Evolutionary conservation across 2,888 invertebrate genomes (phyloP).

Genomic region (Baronia brevicornis): DNA sequence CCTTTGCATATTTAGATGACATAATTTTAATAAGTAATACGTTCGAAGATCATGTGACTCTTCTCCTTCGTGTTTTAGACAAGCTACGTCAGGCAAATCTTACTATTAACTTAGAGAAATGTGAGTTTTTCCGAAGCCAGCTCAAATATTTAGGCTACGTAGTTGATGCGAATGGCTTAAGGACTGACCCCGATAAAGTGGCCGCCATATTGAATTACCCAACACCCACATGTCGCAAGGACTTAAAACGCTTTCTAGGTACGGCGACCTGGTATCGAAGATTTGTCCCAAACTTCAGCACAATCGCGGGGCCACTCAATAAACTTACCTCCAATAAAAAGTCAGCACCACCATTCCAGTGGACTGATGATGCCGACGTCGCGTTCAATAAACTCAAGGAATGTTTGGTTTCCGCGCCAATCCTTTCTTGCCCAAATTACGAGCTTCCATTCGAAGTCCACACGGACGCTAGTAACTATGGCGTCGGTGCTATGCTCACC

Average conservation of each 20-base stretch:
- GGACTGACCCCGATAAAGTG: constrained; percentile 22
- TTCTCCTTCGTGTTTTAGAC: no score
- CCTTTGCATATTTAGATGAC: constrained; percentile 23
- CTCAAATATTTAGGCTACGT: constrained; percentile 21
- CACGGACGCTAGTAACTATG: constrained; percentile 21
- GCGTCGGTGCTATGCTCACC: constrained; percentile 18
- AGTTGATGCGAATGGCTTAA: constrained; percentile 21
- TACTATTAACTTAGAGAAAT: constrained; percentile 22
- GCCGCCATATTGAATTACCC: constrained; percentile 21
- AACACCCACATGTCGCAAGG: no score
- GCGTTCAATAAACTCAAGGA: constrained; percentile 18
- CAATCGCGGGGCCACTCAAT: constrained; percentile 10
- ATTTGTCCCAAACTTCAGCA: constrained; percentile 18
- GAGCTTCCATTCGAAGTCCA: constrained; percentile 19
- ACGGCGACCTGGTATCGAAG: constrained; percentile 24
- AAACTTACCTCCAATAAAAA: no score
- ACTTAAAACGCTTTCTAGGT: constrained; percentile 22
- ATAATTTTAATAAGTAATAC: constrained; percentile 18
- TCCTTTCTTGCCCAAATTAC: constrained; percentile 20
- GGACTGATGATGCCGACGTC: constrained; percentile 20
- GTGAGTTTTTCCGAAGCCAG: constrained; percentile 20
- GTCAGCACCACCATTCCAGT: constrained; percentile 21
- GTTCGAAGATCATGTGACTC: constrained; percentile 22
- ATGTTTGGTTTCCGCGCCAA: constrained; percentile 17
- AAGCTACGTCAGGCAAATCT: constrained; percentile 21